A percentile compares a stretch with the other conserved stretches of the same genome.
phyloP scores from a whole-genome alignment of 2,113 vertebrate species.

The Ophiodon elongatus region DNA sequence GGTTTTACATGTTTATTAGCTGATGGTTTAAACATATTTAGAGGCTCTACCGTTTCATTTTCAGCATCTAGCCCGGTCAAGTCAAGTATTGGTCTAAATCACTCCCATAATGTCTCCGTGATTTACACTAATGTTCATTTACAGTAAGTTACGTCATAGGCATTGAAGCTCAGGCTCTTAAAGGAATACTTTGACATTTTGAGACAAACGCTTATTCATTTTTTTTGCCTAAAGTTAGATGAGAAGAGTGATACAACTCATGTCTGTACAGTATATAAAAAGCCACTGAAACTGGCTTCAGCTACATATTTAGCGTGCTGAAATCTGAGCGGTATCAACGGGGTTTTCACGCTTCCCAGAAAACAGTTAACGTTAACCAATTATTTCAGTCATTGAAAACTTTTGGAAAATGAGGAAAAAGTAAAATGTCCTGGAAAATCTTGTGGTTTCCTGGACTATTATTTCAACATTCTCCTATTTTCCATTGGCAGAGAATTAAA shows the following conservation, averaged over 20 bases:
- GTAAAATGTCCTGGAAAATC: no score
- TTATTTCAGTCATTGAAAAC: no score
- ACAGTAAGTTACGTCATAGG: neutral
- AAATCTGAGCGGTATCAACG: no score
- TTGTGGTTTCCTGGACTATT: no score
- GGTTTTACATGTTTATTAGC: conserved; percentile 28
- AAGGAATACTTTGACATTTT: neutral
- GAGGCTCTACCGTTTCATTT: neutral
- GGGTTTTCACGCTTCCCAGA: no score
- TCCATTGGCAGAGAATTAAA: no score
- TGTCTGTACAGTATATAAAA: no score
- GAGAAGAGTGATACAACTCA: neutral
- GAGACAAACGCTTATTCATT: neutral
- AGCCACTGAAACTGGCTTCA: neutral
- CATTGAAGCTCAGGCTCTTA: neutral
- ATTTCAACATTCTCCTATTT: no score
- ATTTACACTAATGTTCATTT: neutral
- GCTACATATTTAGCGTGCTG: neutral
- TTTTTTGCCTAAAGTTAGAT: neutral
- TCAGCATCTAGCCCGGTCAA: neutral
- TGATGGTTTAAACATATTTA: neutral
- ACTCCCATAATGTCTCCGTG: neutral
- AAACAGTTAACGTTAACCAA: no score
- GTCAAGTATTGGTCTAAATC: no score
- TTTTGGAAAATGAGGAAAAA: no score